Percentiles rank a stretch among this genome's conserved stretches.
Evolutionary conservation across 1,140 invertebrate species (phyloP).

Genomic region (Sinella curviseta): DNA sequence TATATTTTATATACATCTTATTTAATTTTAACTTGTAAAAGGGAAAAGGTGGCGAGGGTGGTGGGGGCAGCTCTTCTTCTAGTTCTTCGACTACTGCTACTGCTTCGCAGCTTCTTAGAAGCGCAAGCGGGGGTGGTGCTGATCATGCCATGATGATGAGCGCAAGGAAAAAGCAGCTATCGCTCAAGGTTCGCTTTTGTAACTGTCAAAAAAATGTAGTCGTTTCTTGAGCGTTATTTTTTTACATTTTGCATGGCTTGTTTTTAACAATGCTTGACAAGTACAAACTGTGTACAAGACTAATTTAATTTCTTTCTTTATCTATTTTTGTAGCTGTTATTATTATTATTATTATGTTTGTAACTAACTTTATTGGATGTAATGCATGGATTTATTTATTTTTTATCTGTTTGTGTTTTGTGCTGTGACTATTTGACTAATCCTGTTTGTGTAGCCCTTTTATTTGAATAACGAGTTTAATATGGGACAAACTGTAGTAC

Average conservation of each 20-base stretch:
- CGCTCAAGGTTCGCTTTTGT: conserved; percentile 41
- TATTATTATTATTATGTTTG: background rate
- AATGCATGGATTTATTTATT: too few relatives aligned
- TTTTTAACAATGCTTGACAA: too few relatives aligned
- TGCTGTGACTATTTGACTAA: too few relatives aligned
- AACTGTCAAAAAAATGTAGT: background rate
- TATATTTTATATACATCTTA: background rate
- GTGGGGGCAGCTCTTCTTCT: background rate
- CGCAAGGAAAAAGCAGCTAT: conserved; percentile 43
- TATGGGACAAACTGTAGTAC: too few relatives aligned
- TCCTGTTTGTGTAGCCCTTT: too few relatives aligned
- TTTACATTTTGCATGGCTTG: background rate
- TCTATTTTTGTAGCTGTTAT: too few relatives aligned
- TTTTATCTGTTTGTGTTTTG: too few relatives aligned
- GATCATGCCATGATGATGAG: conserved; percentile 29
- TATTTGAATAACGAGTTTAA: too few relatives aligned
- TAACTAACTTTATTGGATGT: too few relatives aligned
- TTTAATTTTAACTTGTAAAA: background rate
- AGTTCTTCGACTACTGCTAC: background rate
- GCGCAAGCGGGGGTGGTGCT: background rate
- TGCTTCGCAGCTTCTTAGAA: conserved; percentile 27
- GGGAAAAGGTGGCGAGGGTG: conserved; percentile 18
- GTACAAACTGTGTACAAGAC: too few relatives aligned
- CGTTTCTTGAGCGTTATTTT: background rate
- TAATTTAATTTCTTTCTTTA: too few relatives aligned